Base-by-base conservation (phyloP, 35 echinoderm and acorn worm species). In the Anneissia japonica region DNA sequence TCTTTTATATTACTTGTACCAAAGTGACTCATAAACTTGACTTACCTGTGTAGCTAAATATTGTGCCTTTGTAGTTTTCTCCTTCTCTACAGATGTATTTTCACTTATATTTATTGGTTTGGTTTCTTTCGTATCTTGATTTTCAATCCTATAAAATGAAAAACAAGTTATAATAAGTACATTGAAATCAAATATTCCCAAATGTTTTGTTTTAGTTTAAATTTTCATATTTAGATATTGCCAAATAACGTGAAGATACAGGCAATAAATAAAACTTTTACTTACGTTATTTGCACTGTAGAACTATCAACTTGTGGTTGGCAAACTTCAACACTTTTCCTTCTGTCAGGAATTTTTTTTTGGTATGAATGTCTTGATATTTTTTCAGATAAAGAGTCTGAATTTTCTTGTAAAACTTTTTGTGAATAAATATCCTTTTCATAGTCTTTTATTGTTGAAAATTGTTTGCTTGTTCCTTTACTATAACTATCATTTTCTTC, bases 401-500 rank as follows among this genome's bases (percentile, higher is more conserved):
- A 6, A 64, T 64, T 64, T 64, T 64, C 51, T 12, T 64, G 7
- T 64, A 64, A 64, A 64, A 64, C 51, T 64, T 43, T 43, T 43
- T 64, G 51, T 23, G 51, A 64, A 64, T 64, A 64, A 64, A 64
- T 64, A 64, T 64, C 51, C 51, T 23, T 64, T 64, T 64, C 21
- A 64, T 64, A 64, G 51, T 64, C 51, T 64, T 64, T 23, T 19
- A 12, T 19, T 19, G 11, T 64, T 9, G 51, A 64, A 64, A 64
- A 64, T 64, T 64, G 51, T 64, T 64, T 64, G 19, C 19, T 64
- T 6, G 51, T 64, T 64, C 51, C 51, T 23, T 64, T 64, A 64
- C 51, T 64, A 64, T 64, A 64, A 64, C 51, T 64, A 23, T 97
- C 94, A 87, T 73, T 90, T 79, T 93, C 87, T 87, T 92, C 93